Evolutionary conservation across 2,797 vertebrate genomes (phyloP), one percentile per base, ranked within the genome.

Genomic region (Acestrorhynchus altus): DNA sequence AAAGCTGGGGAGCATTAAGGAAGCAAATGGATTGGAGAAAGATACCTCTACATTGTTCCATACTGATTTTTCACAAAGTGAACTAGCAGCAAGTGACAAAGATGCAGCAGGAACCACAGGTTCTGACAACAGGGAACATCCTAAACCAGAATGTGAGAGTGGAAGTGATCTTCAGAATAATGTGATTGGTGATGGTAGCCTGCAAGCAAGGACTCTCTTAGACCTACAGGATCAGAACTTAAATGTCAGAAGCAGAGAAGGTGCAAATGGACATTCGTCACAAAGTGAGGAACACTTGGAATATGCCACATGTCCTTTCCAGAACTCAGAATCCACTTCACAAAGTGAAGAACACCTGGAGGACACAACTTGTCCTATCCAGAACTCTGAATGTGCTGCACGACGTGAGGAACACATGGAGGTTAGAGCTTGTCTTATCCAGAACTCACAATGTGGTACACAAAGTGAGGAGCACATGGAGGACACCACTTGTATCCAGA

Each of bases 21-120:
- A 88, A 81, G 64, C 76, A 13, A 81, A 39, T 42, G 74, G 81
- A 75, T 74, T 88, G 39, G 81, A 89, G 81, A 86, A 54, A 39
- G 15, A 44, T 44, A n/a, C n/a, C 65, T 51, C 56, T 35, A 42
- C 81, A n/a, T 49, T 78, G 65, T 79, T 22, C 77, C 84, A 78
- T n/a, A 1, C 22, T 44, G 60, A 59, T 40, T 26, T 20, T 42
- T 69, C 67, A n/a, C n/a, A 47, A 15, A 31, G 31, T 69, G 8
- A 40, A 39, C 4, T 39, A 8, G 69, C 74, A 52, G 35, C 1
- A 52, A 31, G 7, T 42, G 35, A 28, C 11, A n/a, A 26, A 56
- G 1, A 20, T 16, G 47, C 44, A 22, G 78, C 68, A 76, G 69
- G 84, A 2, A 54, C 69, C 35, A 77, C 83, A 18, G 24, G 49